Percentiles rank a stretch among this genome's conserved stretches.
Evolutionary conservation across 2,797 vertebrate genomes (phyloP).

Genomic region (Melopsittacus undulatus): DNA sequence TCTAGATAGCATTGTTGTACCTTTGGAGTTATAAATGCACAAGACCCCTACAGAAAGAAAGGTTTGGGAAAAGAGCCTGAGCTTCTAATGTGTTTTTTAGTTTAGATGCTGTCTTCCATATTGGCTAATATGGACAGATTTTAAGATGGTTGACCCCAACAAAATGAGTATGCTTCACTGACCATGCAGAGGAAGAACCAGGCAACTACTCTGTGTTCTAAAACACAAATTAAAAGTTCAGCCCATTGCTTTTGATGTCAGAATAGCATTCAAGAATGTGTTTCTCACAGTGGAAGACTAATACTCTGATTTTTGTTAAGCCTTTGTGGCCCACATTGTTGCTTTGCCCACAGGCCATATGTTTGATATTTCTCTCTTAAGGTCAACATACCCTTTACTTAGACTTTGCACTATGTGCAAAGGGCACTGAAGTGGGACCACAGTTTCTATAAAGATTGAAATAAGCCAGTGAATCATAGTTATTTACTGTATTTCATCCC

Average conservation of each 20-base stretch:
- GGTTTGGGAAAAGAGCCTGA: background rate
- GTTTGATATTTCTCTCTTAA: conserved; percentile 26
- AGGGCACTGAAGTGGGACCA: conserved; percentile 47
- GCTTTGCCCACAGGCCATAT: background rate
- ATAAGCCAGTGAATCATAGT: background rate
- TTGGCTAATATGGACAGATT: background rate
- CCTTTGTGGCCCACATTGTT: background rate
- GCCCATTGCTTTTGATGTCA: background rate
- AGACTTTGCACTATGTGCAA: conserved; percentile 18
- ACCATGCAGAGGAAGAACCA: background rate
- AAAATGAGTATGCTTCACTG: background rate
- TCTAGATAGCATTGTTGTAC: background rate
- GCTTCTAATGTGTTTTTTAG: background rate
- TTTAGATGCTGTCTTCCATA: background rate
- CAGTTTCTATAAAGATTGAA: conserved; percentile 43
- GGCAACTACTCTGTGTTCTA: background rate
- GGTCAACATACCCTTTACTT: conserved; percentile 57
- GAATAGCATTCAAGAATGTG: background rate
- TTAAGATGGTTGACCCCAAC: background rate
- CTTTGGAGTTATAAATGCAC: background rate
- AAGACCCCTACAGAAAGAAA: background rate
- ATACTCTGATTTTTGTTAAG: conserved; percentile 13
- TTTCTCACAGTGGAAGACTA: background rate
- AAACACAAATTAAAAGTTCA: background rate
- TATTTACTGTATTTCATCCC: conserved; percentile 60